These are phyloP conservation scores for Erethizon dorsatum DNA, from an alignment of 2,797 vertebrate species.

Conservation along the genomic window DNA sequence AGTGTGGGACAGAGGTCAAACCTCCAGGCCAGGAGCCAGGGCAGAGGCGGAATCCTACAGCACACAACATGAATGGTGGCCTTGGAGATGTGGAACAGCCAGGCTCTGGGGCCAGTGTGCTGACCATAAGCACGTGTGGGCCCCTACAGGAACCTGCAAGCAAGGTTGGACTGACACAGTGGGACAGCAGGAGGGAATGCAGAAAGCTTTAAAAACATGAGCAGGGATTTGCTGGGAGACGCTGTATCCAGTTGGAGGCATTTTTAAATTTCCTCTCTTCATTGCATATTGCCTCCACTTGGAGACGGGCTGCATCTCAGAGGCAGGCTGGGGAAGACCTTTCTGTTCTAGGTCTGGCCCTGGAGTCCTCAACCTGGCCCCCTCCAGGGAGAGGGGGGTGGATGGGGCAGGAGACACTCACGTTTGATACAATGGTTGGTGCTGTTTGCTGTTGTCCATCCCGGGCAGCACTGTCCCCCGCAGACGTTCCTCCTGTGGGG, in stretches of 20 bases:
- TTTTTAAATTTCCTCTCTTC: not conserved
- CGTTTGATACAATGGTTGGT: slow-evolving; percentile 97
- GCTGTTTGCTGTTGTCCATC: slow-evolving; percentile 95
- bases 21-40: not conserved
- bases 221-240: not conserved
- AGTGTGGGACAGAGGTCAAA: not conserved
- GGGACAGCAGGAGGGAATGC: not conserved
- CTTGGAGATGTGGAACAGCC: accelerated
- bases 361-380: not conserved
- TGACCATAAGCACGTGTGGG: not conserved
- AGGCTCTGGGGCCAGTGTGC: not conserved
- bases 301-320: not conserved
- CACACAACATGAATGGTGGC: accelerated
- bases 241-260: not conserved
- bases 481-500: slow-evolving; percentile 95
- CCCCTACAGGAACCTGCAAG: not conserved
- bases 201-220: not conserved
- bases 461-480: slow-evolving; percentile 97
- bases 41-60: not conserved
- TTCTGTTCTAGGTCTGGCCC: not conserved
- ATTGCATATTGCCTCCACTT: not conserved
- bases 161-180: not conserved
- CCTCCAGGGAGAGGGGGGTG: accelerated
- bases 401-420: slow-evolving; percentile 89
- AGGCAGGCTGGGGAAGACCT: not conserved